Base-by-base conservation (phyloP, 2,888 invertebrate species). In the Brachylomia viminalis region DNA sequence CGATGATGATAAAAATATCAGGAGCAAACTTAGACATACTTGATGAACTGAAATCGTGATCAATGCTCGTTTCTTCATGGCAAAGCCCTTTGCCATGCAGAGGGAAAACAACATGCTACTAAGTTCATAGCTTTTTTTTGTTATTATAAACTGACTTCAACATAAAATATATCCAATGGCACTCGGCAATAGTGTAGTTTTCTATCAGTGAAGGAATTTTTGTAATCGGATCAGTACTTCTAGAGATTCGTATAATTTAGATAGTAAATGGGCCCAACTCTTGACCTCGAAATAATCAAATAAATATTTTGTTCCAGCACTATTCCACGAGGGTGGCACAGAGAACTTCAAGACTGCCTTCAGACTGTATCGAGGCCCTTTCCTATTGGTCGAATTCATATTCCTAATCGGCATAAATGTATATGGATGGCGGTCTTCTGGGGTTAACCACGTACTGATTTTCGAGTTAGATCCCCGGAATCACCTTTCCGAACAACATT, bases 391-490 rank as follows among this genome's bases (percentile, higher is more conserved):
- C 49, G 97, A 99, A 90, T 99, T 99, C 92, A 97, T 99, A 90
- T 99, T 99, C 93, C 97, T 99, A 54, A 98, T 99, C 95, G 99
- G 99, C 45, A 98, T 99, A 69, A 99, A 99, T 92, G 99, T 99
- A 0, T 99, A 99, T 93, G 99, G 99, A 11, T 99, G 99, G 99
- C 97, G 99, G 7, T 98, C 99, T 0, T 99, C 99, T 0, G 99
- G 99, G 6, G 99, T 99, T 23, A 99, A 99, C 96, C 99, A 99
- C 93, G 99, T 99, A 0, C 97, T 99, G 3, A 99, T 99, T 87
- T 99, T 99, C 94, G 99, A 99, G 93, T 96, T 99, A 89, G 99
- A 99, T 94, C 99, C 99, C 0, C 97, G 99, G 76, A 99, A 99
- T 94, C 99, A 99, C 94, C 96, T 99, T 0, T 98, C 98, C 0